Base-by-base conservation (phyloP, 2,113 vertebrate species). In the Gorsachius goisagi region DNA sequence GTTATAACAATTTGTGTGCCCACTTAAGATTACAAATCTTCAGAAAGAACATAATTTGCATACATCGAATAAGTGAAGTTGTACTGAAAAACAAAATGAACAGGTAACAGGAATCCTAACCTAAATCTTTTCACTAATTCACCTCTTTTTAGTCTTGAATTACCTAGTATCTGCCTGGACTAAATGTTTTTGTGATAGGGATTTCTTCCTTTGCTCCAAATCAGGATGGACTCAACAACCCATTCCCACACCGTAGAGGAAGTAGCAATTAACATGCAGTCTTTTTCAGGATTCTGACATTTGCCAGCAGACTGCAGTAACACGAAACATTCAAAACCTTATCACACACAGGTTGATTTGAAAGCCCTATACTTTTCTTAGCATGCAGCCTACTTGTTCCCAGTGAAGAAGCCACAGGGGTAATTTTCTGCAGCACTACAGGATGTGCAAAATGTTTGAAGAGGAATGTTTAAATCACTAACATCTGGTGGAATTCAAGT, bases 341-440 rank as follows among this genome's bases (percentile, higher is more conserved):
- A 33, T 62, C 89, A 82, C 22, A 50, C 22, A 79, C 52, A 80
- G 19, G 39, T 78, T 88, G 81, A 82, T 93, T 88, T 96, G 62
- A 95, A 96, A 95, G 49, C 60, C 71, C 53, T 88, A 79, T 85
- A 76, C 77, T 88, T 95, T 92, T 91, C 91, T 74, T 96, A 95
- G 52, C 39, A 78, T 33, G 15, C 32, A 91, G 69, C 78, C 75
- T 93, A 82, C 81, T 97, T 93, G 77, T 94, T 94, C 81, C 44
- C 78, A 66, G 23, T 47, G 33, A 63, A 90, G 59, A 86, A 83
- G 39, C 66, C 94, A 75, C 3, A 28, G 39, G 74, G 24, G 26
- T 52, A 93, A 91, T 93, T 89, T 96, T 94, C 49, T 79, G 53
- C 58, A 88, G 84, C 39, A 26, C 49, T 75, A 88, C 62, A 94